phyloP scores from a whole-genome alignment of 2,797 vertebrate species.

The Melanotaenia maccullochi region DNA sequence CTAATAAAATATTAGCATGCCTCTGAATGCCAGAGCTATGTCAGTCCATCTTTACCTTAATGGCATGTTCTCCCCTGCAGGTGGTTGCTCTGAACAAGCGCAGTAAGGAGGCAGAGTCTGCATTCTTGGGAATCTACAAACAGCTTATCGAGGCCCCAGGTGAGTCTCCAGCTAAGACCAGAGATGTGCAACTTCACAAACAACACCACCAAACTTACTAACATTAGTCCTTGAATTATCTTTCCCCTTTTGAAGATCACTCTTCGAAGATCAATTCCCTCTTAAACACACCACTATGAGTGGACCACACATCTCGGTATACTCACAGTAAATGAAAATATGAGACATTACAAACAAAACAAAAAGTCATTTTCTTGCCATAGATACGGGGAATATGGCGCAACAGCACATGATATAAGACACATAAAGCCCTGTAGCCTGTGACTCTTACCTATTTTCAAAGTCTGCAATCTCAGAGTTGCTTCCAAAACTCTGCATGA shows the following conservation, averaged over 20 bases:
- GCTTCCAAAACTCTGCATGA: conserved; percentile 79
- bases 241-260: conserved; percentile 29
- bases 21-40: conserved; percentile 16
- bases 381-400: conserved; percentile 37
- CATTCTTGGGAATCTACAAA: conserved; percentile 96
- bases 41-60: conserved; percentile 48
- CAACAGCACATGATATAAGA: conserved; percentile 52
- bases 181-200: conserved; percentile 60
- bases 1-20: not conserved
- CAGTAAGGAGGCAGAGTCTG: conserved; percentile 97
- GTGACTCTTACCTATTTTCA: conserved; percentile 78
- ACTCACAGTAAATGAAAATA: conserved; percentile 19
- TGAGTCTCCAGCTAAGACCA: conserved; percentile 82
- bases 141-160: conserved; percentile 95
- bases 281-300: conserved; percentile 13
- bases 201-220: conserved; percentile 34
- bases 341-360: conserved; percentile 14
- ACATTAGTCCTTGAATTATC: conserved; percentile 35
- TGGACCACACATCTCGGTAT: conserved; percentile 3
- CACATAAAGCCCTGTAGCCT: conserved; percentile 63
- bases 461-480: conserved; percentile 71
- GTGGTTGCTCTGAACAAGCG: conserved; percentile 97
- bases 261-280: conserved; percentile 27
- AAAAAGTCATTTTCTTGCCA: conserved; percentile 40
- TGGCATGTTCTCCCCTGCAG: conserved; percentile 79